phyloP scores from a whole-genome alignment of 1,140 invertebrate species.

The Gonioctena quinquepunctata region DNA sequence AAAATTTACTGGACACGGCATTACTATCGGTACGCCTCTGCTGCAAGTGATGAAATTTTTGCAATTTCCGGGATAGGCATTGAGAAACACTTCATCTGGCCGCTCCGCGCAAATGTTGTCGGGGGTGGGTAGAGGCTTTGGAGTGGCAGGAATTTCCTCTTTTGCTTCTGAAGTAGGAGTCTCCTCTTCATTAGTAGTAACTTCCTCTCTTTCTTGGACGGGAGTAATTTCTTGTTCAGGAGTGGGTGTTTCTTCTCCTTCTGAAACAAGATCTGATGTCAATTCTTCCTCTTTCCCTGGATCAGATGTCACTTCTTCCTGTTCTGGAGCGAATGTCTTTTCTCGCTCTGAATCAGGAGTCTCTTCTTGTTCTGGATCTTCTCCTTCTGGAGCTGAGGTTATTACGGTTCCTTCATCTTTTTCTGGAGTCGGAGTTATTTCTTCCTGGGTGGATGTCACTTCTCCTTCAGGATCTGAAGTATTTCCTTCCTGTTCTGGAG shows the following conservation, averaged over 20 bases:
- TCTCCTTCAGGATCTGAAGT: too few species aligned
- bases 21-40: background rate
- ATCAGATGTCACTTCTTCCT: too few species aligned
- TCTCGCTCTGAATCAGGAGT: too few species aligned
- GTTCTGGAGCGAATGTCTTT: too few species aligned
- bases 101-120: background rate
- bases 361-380: too few species aligned
- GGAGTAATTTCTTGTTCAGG: background rate
- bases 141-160: background rate
- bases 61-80: background rate
- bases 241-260: background rate
- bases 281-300: too few species aligned
- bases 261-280: background rate
- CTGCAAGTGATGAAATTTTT: background rate
- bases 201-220: background rate
- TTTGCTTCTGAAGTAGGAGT: too few species aligned
- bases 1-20: background rate
- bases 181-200: background rate
- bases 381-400: too few species aligned
- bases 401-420: too few species aligned
- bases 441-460: too few species aligned
- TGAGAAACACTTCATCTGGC: background rate
- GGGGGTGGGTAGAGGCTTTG: background rate
- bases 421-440: too few species aligned
- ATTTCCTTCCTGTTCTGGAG: too few species aligned